phyloP scores from a whole-genome alignment of 2,113 vertebrate genomes.

The Pardalotus punctatus region DNA sequence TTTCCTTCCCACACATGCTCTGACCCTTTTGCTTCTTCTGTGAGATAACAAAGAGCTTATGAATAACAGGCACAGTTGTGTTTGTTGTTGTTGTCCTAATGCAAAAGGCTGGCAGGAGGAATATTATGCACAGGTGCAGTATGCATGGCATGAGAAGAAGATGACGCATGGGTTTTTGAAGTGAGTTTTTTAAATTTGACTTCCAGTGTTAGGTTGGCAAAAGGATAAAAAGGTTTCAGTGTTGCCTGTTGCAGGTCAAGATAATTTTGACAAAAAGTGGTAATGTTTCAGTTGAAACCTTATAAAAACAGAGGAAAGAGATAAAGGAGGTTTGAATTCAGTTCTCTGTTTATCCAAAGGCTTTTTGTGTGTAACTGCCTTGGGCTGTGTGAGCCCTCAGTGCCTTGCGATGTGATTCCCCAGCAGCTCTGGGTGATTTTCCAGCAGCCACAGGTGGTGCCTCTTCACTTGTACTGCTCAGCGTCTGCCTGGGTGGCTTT shows the following conservation, averaged over 20 bases:
- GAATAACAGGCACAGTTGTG: background rate
- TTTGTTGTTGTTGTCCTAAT: constrained; percentile 24
- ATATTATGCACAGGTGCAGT: constrained; percentile 34
- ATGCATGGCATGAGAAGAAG: background rate
- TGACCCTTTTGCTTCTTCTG: background rate
- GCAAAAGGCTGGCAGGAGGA: background rate
- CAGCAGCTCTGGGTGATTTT: background rate
- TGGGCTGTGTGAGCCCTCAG: background rate
- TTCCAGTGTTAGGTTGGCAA: background rate
- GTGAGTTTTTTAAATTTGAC: background rate
- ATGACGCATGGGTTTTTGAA: background rate
- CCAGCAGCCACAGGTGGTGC: background rate
- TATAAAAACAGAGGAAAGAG: background rate
- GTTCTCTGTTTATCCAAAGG: background rate
- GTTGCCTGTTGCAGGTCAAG: background rate
- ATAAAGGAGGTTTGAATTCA: background rate
- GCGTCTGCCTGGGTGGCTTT: fast-evolving
- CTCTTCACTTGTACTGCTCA: background rate
- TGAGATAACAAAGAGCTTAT: constrained; percentile 16
- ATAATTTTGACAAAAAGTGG: background rate
- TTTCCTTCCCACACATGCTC: background rate
- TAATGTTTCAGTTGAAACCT: background rate
- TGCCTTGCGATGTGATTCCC: background rate
- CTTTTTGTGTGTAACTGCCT: background rate
- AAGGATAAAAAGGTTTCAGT: background rate